phyloP scores from a whole-genome alignment of 2,797 vertebrate species.

The Rhabdomys pumilio region DNA sequence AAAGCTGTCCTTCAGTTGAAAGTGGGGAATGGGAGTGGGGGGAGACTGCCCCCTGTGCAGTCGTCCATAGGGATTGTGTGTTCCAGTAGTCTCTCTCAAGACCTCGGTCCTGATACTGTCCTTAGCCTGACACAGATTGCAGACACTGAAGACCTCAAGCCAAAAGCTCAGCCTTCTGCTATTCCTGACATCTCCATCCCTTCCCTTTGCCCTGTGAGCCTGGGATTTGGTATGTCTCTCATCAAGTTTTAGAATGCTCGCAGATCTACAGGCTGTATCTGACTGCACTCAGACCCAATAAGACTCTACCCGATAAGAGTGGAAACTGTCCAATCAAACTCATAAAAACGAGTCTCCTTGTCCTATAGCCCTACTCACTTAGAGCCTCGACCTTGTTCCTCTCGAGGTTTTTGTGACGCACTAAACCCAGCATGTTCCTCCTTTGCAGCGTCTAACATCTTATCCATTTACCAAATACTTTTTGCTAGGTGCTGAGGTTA shows the following conservation, averaged over 20 bases:
- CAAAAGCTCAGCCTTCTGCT: fast-evolving
- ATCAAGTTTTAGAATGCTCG: too few relatives aligned
- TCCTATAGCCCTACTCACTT: not conserved
- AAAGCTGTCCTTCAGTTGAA: conserved; percentile 2
- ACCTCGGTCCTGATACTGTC: not conserved
- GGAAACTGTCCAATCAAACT: not conserved
- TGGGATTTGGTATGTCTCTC: not conserved
- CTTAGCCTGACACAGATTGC: not conserved
- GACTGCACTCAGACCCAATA: not conserved
- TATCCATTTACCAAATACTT: conserved; percentile 44
- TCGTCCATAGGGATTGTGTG: not conserved
- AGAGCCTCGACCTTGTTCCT: not conserved
- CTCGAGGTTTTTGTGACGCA: not conserved
- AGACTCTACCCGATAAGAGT: not conserved
- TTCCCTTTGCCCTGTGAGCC: not conserved
- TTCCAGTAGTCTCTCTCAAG: not conserved
- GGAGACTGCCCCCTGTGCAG: too few relatives aligned
- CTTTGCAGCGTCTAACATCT: not conserved
- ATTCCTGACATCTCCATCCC: not conserved
- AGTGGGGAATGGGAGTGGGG: not conserved
- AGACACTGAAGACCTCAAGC: not conserved
- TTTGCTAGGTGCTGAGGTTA: not conserved
- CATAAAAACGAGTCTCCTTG: not conserved
- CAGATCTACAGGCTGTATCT: not conserved
- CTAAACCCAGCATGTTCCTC: not conserved